Evolutionary conservation across 2,888 invertebrate genomes (phyloP).

Genomic region (Drosophila melanosoma): DNA sequence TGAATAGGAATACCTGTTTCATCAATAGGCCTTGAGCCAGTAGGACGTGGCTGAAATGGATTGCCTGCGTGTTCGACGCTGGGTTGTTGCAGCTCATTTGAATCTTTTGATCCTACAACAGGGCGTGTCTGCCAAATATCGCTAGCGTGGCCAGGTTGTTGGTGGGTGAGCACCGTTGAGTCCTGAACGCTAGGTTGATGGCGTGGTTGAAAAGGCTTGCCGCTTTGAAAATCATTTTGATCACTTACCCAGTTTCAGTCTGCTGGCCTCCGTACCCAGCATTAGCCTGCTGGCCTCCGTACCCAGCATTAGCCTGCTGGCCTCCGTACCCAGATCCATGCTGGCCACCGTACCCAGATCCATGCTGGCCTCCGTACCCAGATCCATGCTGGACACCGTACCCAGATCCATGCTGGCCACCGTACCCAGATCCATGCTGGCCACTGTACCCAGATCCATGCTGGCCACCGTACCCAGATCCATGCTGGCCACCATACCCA

Average conservation of each 20-base stretch:
- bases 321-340: conserved; percentile 2
- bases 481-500: not conserved
- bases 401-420: too few relatives aligned
- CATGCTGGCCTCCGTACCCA: too few relatives aligned
- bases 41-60: not conserved
- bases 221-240: too few relatives aligned
- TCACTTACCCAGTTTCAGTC: not conserved
- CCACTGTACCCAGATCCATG: not conserved
- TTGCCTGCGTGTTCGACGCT: not conserved
- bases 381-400: too few relatives aligned
- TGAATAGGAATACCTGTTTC: not conserved
- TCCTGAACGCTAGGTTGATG: not conserved
- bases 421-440: not conserved
- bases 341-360: conserved; percentile 1
- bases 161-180: conserved; percentile 5
- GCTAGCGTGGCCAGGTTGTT: conserved; percentile 4
- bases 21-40: too few relatives aligned
- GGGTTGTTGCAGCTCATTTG: conserved; percentile 7
- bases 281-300: too few relatives aligned
- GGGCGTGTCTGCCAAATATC: conserved; percentile 43
- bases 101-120: conserved; percentile 1
- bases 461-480: too few relatives aligned
- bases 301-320: too few relatives aligned
- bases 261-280: conserved; percentile 8
- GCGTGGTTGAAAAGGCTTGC: too few relatives aligned